Evolutionary conservation across 2,888 invertebrate genomes (phyloP), one percentile per base, ranked within the genome.

Genomic region (Drosophila emarginata): DNA sequence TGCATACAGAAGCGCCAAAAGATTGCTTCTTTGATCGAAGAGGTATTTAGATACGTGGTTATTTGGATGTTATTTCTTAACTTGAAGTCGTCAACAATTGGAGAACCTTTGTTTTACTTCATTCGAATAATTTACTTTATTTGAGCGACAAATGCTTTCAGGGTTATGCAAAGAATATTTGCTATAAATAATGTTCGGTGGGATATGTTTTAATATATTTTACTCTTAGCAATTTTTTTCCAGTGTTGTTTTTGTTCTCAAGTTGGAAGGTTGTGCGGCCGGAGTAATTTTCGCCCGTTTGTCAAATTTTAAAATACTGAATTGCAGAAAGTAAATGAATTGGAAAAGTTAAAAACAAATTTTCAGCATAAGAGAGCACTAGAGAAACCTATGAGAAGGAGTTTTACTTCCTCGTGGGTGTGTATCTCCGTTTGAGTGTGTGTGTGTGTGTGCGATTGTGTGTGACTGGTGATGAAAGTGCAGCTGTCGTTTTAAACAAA

Each of bases 401-500:
- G 45, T 45, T 21, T 2, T 11, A 21, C 18, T 45, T 45, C 12
- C 45, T 36, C 36, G 54, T 32, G 54, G 23, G 52, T 26, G 52
- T 52, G 52, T 26, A 52, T 14, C 23, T 12, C 18, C 18, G 18
- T 39, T 12, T 15, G 4, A 4, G 23, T 32, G 26, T 57, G 59
- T 68, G 57, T 52, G 69, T 36, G 37, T 59, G 40, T 56, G 28
- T 57, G 65, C 56, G 40, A 26, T 40, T 63, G 15, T 28, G 40
- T 32, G 18, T 32, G 65, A 32, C 56, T 74, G 77, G 65, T 14
- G 81, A 73, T 76, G 72, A 67, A 72, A 80, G 69, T 84, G 88
- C 88, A 84, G 88, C 84, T 84, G 84, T 86, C 83, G 87, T 59
- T 64, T 72, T 45, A 72, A 78, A 74, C 78, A 76, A 85, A 87